Conservation (phyloP, 2,888 invertebrate species). For the Eumacrocentrus americanus region DNA sequence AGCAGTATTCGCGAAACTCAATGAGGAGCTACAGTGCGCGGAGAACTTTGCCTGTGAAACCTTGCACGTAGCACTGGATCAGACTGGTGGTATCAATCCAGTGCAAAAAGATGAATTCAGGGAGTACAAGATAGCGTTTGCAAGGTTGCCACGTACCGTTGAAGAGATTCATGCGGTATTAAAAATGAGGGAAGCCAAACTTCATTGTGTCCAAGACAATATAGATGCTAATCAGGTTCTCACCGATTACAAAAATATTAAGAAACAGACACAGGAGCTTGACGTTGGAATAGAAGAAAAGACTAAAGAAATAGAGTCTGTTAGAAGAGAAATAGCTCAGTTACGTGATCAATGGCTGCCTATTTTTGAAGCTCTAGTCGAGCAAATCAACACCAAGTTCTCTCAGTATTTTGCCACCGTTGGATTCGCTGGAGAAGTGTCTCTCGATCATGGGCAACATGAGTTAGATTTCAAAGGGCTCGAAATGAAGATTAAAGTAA, state of each 20-base stretch:
- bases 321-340: constrained; percentile 62
- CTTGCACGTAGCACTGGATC: constrained; percentile 66
- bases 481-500: constrained; percentile 85
- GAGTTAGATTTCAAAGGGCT: constrained; percentile 82
- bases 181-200: constrained; percentile 67
- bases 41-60: no score
- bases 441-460: constrained; percentile 65
- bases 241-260: constrained; percentile 69
- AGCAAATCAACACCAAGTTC: constrained; percentile 76
- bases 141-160: constrained; percentile 64
- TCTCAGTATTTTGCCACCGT: constrained; percentile 77
- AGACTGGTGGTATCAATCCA: constrained; percentile 67
- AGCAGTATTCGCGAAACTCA: no score
- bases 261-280: constrained; percentile 64
- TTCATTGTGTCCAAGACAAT: constrained; percentile 67
- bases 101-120: constrained; percentile 65
- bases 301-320: constrained; percentile 59
- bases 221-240: constrained; percentile 69
- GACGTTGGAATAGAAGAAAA: constrained; percentile 62
- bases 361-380: constrained; percentile 69
- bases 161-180: constrained; percentile 66
- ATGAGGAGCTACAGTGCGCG: no score
- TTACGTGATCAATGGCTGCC: constrained; percentile 74
- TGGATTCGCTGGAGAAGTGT: constrained; percentile 85
- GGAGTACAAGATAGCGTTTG: constrained; percentile 44